Conservation (phyloP, 1,140 invertebrate species). For the Pseudomyrmex flavicornis region DNA sequence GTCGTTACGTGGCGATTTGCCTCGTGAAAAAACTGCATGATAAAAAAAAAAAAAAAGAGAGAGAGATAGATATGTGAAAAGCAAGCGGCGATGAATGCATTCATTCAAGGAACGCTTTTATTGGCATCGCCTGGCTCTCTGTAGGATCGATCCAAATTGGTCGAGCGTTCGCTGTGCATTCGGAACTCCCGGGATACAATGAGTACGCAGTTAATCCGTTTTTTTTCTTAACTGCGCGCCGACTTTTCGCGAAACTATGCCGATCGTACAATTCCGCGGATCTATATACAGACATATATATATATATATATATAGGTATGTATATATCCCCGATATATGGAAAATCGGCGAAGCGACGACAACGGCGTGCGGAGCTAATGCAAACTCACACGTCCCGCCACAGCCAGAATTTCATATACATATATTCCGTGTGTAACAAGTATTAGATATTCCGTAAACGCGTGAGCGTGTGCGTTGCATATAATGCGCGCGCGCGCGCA, state of each 20-base stretch:
- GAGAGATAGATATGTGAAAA: neutral
- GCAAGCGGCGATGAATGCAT: neutral
- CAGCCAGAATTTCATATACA: neutral
- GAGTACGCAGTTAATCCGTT: constrained; percentile 27
- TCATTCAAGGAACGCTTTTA: constrained; percentile 25
- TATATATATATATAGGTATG: neutral
- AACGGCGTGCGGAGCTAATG: neutral
- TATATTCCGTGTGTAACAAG: neutral
- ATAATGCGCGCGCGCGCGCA: too few relatives aligned
- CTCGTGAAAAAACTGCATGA: constrained; percentile 8
- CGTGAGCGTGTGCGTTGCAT: neutral
- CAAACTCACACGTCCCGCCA: neutral
- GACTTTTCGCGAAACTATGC: neutral
- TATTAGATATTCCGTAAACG: constrained; percentile 23
- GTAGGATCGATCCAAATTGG: constrained; percentile 48
- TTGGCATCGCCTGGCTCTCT: constrained; percentile 13
- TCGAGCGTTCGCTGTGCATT: constrained; percentile 4
- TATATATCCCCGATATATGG: constrained; percentile 1
- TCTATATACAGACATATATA: too few relatives aligned
- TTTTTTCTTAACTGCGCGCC: constrained; percentile 44
- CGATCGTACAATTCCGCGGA: constrained; percentile 2
- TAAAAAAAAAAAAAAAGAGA: neutral
- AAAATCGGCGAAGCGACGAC: constrained; percentile 18
- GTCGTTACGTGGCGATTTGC: neutral
- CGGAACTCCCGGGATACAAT: constrained; percentile 11